phyloP scores from a whole-genome alignment of 2,113 vertebrate genomes.

The Cyprinus carpio region DNA sequence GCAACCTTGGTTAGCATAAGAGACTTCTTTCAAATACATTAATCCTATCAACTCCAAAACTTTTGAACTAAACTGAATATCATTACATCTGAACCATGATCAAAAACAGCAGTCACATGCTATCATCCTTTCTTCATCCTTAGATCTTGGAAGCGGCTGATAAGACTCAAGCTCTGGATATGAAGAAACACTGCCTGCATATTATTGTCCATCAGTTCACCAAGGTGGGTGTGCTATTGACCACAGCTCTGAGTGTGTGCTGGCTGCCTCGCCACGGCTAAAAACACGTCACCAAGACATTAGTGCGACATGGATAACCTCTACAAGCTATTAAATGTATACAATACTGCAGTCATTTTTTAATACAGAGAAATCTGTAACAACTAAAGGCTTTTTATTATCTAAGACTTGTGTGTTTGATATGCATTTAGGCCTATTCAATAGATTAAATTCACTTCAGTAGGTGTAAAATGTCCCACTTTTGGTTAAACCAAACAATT shows the following conservation, averaged over 20 bases:
- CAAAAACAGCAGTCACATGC: neutral
- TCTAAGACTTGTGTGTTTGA: neutral
- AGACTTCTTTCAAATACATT: neutral
- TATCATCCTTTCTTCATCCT: constrained; percentile 15
- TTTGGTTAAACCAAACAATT: neutral
- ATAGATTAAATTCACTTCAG: neutral
- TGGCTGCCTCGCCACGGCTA: constrained; percentile 82
- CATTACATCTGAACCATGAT: neutral
- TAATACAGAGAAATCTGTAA: neutral
- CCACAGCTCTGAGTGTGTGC: constrained; percentile 82
- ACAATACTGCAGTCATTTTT: neutral
- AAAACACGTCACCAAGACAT: constrained; percentile 62
- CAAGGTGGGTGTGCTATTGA: constrained; percentile 94
- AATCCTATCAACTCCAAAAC: no score
- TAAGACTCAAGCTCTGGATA: constrained; percentile 97
- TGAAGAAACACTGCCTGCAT: constrained; percentile 98
- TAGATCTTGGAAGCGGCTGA: constrained; percentile 97
- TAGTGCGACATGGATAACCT: constrained; percentile 12
- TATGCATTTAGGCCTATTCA: neutral
- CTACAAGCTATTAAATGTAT: neutral
- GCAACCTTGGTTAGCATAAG: neutral
- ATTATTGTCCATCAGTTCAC: constrained; percentile 99
- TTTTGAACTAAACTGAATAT: neutral
- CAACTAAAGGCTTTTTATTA: neutral
- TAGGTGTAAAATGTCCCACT: neutral